Percentiles rank a stretch among this genome's conserved stretches.
Evolutionary conservation across 2,888 invertebrate species (phyloP).

Genomic region (Leucophenga montana): DNA sequence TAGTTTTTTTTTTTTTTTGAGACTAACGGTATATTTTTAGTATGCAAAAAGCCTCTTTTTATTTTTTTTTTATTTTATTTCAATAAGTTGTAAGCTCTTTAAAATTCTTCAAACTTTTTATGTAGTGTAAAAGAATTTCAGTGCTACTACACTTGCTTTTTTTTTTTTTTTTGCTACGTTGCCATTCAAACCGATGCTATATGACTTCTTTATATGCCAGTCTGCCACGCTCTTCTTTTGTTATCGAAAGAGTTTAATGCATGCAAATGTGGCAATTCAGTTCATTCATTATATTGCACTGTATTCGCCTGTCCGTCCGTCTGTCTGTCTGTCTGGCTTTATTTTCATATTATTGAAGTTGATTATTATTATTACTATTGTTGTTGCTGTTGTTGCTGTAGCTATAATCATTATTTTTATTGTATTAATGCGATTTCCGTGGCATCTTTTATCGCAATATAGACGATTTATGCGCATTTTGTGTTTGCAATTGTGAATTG

Average conservation of each 20-base stretch:
- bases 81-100: too few species aligned
- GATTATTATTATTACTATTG: slow-evolving; percentile 10
- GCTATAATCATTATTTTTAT: slow-evolving; percentile 1
- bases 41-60: neutral
- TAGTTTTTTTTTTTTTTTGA: too few species aligned
- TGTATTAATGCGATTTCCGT: slow-evolving; percentile 1
- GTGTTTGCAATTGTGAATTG: neutral
- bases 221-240: neutral
- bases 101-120: too few species aligned
- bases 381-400: neutral
- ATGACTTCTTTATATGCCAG: slow-evolving; percentile 1
- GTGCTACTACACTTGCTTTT: neutral
- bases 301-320: neutral
- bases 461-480: neutral
- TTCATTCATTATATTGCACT: slow-evolving; percentile 20
- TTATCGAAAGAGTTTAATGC: slow-evolving; percentile 20
- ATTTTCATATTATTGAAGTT: slow-evolving; percentile 20
- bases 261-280: slow-evolving; percentile 28
- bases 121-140: too few species aligned
- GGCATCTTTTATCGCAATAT: too few species aligned
- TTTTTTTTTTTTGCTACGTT: neutral
- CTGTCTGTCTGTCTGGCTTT: neutral
- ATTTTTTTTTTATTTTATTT: neutral
- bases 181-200: neutral
- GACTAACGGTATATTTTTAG: too few species aligned